Percentiles rank a stretch among this genome's conserved stretches.
These are phyloP conservation scores for Eupithecia subfuscata DNA, from an alignment of 2,888 invertebrate species.

Conservation along the genomic window DNA sequence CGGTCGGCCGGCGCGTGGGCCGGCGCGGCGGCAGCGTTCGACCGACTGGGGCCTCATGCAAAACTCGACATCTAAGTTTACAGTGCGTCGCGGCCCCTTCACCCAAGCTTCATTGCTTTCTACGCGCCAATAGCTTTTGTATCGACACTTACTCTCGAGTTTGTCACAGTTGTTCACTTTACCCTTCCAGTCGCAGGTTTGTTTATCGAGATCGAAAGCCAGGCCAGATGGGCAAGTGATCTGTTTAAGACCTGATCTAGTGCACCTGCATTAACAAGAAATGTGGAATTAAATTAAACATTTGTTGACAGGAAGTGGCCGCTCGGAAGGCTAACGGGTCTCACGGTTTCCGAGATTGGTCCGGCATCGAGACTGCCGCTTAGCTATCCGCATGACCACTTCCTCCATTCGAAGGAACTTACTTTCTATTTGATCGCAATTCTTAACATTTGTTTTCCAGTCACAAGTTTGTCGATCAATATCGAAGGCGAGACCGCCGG, in stretches of 20 bases:
- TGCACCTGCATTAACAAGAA: slow-evolving; percentile 91
- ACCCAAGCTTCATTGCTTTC: slow-evolving; percentile 81
- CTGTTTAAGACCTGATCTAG: slow-evolving; percentile 97
- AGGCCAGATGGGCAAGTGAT: slow-evolving; percentile 98
- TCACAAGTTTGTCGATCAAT: slow-evolving; percentile 97
- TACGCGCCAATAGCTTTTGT: slow-evolving; percentile 78
- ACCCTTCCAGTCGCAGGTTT: slow-evolving; percentile 99
- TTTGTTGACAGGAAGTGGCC: slow-evolving; percentile 70
- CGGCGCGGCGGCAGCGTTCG: slow-evolving; percentile 45
- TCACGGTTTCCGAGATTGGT: slow-evolving; percentile 52
- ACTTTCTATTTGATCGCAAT: slow-evolving; percentile 97
- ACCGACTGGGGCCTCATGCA: slow-evolving; percentile 76
- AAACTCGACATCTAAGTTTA: slow-evolving; percentile 71
- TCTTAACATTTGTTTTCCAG: slow-evolving; percentile 98
- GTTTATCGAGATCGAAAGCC: slow-evolving; percentile 98
- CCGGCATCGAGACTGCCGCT: slow-evolving; percentile 62
- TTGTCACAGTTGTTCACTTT: slow-evolving; percentile 98
- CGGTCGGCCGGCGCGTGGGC: slow-evolving; percentile 55
- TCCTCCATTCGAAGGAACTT: slow-evolving; percentile 85
- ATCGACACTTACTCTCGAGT: slow-evolving; percentile 95
- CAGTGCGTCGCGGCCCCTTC: slow-evolving; percentile 82
- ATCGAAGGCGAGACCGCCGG: slow-evolving; percentile 96
- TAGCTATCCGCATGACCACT: slow-evolving; percentile 78
- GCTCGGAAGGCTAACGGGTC: slow-evolving; percentile 71
- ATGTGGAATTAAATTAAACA: slow-evolving; percentile 74